These are phyloP conservation scores for Carcina quercana DNA, from an alignment of 2,888 invertebrate species.

Conservation along the genomic window DNA sequence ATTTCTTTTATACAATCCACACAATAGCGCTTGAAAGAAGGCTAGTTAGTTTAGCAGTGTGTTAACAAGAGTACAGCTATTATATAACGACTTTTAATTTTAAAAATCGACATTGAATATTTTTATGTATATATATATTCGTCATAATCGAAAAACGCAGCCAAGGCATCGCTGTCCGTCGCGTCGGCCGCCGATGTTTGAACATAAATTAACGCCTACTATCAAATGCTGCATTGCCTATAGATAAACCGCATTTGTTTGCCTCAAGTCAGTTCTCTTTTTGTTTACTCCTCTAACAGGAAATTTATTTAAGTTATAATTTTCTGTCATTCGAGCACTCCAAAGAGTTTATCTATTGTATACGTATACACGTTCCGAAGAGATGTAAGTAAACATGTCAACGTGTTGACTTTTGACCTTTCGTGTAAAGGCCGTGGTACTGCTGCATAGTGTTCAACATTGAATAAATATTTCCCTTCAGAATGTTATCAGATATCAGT, in stretches of 20 bases:
- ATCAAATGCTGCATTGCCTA: conserved; percentile 63
- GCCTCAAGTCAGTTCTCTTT: conserved; percentile 49
- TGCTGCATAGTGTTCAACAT: too few relatives aligned
- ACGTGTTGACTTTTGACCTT: conserved; percentile 43
- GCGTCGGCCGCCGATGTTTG: conserved; percentile 31
- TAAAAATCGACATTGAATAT: too few relatives aligned
- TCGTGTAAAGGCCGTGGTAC: conserved; percentile 1
- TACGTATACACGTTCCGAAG: conserved; percentile 25
- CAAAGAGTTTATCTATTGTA: conserved; percentile 43
- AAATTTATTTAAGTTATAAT: conserved; percentile 72
- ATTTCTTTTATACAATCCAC: too few relatives aligned
- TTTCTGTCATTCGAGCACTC: conserved; percentile 61
- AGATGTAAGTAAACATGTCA: conserved; percentile 35
- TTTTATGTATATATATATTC: too few relatives aligned
- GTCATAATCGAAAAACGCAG: not conserved
- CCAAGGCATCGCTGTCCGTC: conserved; percentile 2
- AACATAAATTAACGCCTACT: conserved; percentile 54
- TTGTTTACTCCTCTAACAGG: conserved; percentile 65
- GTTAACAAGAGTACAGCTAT: too few relatives aligned
- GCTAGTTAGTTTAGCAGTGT: too few relatives aligned
- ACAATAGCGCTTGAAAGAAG: too few relatives aligned
- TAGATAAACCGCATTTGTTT: conserved; percentile 59
- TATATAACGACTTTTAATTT: too few relatives aligned
- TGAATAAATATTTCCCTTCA: too few relatives aligned
- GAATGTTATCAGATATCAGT: too few relatives aligned